Conservation (phyloP, 2,797 vertebrate genomes). For the Enteromius argenteus region DNA sequence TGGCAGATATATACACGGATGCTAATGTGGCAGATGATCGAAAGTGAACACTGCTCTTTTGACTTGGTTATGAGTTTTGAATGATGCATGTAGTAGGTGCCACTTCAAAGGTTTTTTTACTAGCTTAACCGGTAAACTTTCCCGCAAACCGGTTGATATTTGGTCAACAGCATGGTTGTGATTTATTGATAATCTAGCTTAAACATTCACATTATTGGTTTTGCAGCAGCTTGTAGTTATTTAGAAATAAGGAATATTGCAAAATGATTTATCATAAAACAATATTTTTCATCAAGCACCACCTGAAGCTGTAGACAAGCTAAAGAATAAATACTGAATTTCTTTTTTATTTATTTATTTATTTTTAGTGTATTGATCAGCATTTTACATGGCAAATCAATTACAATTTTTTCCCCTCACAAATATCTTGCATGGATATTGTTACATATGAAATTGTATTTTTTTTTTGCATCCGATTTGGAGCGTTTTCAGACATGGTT, state of each 20-base stretch:
- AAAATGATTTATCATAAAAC: not conserved
- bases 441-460: not conserved
- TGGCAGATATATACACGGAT: constrained; percentile 42
- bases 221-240: not conserved
- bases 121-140: not conserved
- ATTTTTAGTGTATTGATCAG: not conserved
- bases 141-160: not conserved
- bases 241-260: not conserved
- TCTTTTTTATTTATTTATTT: not conserved
- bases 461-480: not conserved
- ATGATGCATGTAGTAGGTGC: not conserved
- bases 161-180: not conserved
- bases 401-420: not conserved
- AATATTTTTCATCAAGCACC: not conserved
- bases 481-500: not conserved
- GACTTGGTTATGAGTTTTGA: not conserved
- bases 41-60: not conserved
- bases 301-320: not conserved
- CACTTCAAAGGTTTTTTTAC: not conserved
- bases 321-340: not conserved
- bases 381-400: not conserved
- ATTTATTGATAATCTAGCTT: not conserved
- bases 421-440: not conserved
- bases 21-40: constrained; percentile 27
- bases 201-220: not conserved